Conservation (phyloP, 2,888 invertebrate genomes). For the Mimumesa dahlbomi region DNA sequence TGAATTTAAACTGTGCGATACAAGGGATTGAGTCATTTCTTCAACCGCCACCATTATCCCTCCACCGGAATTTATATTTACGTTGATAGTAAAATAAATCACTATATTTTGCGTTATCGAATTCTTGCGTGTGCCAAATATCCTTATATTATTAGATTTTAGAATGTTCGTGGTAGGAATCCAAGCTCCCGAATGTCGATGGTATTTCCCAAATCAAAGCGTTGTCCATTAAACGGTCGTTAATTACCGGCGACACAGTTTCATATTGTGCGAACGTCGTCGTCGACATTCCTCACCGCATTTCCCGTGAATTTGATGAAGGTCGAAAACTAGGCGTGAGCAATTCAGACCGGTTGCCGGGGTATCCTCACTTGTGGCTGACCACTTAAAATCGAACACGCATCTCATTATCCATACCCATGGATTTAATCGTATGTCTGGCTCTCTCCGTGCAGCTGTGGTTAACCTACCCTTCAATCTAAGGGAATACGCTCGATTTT, state of each 20-base stretch:
- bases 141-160: too few species aligned
- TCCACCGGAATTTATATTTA: too few species aligned
- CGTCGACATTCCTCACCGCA: not conserved
- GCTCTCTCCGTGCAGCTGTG: constrained; percentile 66
- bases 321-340: constrained; percentile 18
- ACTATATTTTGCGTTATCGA: too few species aligned
- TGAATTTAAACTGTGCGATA: too few species aligned
- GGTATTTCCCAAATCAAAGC: too few species aligned
- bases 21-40: too few species aligned
- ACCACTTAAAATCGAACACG: constrained; percentile 64
- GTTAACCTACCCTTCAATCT: constrained; percentile 75
- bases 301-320: not conserved
- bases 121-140: too few species aligned
- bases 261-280: not conserved
- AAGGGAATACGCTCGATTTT: constrained; percentile 70
- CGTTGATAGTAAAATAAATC: too few species aligned
- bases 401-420: constrained; percentile 68
- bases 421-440: constrained; percentile 65
- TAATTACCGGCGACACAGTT: not conserved
- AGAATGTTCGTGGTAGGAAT: too few species aligned
- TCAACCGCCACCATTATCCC: too few species aligned
- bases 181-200: too few species aligned
- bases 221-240: too few species aligned
- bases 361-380: constrained; percentile 41
- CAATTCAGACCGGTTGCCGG: constrained; percentile 46